These are phyloP conservation scores for Apis florea DNA, from an alignment of 1,140 invertebrate species.

Conservation along the genomic window DNA sequence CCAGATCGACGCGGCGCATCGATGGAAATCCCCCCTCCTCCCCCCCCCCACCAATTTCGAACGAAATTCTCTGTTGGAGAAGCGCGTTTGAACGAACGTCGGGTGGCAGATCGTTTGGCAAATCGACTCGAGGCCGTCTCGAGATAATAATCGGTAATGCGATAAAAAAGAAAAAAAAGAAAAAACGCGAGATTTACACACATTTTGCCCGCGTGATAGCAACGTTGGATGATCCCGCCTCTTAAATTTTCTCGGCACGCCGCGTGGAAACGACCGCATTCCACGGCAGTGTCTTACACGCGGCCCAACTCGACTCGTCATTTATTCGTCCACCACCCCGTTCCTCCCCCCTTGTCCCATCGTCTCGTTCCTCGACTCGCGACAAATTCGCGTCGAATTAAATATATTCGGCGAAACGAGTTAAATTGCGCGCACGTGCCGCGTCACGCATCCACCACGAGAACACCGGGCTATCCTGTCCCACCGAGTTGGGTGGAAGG, in stretches of 20 bases:
- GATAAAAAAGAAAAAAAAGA: no score
- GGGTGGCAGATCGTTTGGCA: no score
- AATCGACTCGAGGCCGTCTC: no score
- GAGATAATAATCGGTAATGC: not conserved
- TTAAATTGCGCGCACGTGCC: no score
- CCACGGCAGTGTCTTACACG: conserved; percentile 20
- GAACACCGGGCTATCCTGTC: no score
- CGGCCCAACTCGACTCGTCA: not conserved
- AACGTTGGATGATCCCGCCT: not conserved
- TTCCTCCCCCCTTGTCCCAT: no score
- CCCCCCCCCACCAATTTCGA: no score
- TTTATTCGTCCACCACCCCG: conserved; percentile 45
- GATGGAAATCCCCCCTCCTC: not conserved
- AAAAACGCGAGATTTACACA: not conserved
- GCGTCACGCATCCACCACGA: no score
- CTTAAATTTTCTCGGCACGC: not conserved
- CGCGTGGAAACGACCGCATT: conserved; percentile 14
- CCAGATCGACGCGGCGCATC: not conserved
- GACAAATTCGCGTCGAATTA: conserved; percentile 52
- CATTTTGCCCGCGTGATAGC: not conserved
- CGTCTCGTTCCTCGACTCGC: conserved; percentile 28
- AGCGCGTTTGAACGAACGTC: no score
- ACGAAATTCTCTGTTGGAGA: no score
- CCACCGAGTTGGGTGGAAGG: no score
- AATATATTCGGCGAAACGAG: conserved; percentile 18